Conservation (phyloP, 2,797 vertebrate genomes). For the Scolopax bukidnonensis region DNA sequence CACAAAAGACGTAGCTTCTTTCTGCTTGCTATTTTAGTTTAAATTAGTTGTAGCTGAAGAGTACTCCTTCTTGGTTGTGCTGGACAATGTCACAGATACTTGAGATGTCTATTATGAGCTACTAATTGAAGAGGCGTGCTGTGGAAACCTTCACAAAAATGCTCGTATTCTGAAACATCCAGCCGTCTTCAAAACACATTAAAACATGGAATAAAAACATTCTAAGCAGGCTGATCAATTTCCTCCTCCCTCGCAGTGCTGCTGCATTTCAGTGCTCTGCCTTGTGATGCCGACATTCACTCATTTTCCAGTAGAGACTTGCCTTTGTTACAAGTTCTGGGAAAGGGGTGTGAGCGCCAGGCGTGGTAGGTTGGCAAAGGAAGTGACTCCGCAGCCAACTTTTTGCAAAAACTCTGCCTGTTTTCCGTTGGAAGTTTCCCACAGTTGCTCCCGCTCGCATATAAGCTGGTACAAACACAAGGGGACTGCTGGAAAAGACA, state of each 20-base stretch:
- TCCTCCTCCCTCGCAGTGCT: not conserved
- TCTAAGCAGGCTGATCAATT: not conserved
- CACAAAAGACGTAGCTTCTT: not conserved
- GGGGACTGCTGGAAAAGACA: not conserved
- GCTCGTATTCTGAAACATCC: not conserved
- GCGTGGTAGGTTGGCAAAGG: slow-evolving; percentile 29
- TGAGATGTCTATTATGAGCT: not conserved
- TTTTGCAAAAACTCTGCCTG: not conserved
- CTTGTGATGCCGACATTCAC: not conserved
- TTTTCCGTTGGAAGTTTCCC: not conserved
- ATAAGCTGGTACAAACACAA: not conserved
- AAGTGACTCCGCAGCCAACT: not conserved
- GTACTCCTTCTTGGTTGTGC: not conserved
- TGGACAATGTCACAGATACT: not conserved
- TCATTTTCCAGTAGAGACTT: not conserved
- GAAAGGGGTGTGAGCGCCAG: not conserved
- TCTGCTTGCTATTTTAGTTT: not conserved
- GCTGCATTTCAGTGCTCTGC: not conserved
- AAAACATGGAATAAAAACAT: not conserved
- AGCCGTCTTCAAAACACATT: not conserved
- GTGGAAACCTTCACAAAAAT: not conserved
- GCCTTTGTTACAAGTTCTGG: not conserved
- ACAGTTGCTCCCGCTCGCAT: not conserved
- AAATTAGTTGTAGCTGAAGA: not conserved
- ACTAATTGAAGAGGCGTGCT: not conserved